A percentile compares a stretch with the other conserved stretches of the same genome.
Conservation (phyloP, 2,888 invertebrate species). For the Trachelus iudaicus region DNA sequence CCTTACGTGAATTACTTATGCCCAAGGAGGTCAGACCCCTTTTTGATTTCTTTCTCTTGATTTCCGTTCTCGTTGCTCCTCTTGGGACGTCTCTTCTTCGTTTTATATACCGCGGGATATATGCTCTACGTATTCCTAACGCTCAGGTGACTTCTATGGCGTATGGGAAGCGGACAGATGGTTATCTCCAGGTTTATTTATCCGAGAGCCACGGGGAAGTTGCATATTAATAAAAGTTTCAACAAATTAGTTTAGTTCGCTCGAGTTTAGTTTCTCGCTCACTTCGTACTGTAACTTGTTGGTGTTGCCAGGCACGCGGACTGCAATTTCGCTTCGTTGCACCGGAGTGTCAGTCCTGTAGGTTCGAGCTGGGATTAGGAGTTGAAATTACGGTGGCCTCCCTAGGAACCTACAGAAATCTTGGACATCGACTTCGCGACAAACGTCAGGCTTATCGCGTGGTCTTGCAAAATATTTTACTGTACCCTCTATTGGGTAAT, state of each 20-base stretch:
- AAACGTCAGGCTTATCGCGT: neutral
- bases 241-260: constrained; percentile 53
- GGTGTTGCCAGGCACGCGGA: constrained; percentile 10
- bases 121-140: neutral
- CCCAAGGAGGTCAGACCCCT: neutral
- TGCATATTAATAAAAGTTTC: constrained; percentile 57
- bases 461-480: neutral
- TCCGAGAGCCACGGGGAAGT: constrained; percentile 34
- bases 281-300: constrained; percentile 32
- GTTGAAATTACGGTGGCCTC: neutral
- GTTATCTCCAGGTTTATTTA: constrained; percentile 48
- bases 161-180: constrained; percentile 24
- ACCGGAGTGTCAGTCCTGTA: neutral
- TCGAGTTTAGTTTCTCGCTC: constrained; percentile 29
- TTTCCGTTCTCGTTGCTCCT: neutral
- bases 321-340: neutral
- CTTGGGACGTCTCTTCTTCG: neutral
- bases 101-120: neutral
- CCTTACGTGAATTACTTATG: neutral
- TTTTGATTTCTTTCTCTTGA: neutral
- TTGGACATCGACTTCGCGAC: neutral
- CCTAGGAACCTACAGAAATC: neutral
- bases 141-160: neutral
- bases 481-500: neutral
- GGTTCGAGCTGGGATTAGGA: neutral